Evolutionary conservation across 2,113 vertebrate genomes (phyloP).

Genomic region (Poeciliopsis prolifica): DNA sequence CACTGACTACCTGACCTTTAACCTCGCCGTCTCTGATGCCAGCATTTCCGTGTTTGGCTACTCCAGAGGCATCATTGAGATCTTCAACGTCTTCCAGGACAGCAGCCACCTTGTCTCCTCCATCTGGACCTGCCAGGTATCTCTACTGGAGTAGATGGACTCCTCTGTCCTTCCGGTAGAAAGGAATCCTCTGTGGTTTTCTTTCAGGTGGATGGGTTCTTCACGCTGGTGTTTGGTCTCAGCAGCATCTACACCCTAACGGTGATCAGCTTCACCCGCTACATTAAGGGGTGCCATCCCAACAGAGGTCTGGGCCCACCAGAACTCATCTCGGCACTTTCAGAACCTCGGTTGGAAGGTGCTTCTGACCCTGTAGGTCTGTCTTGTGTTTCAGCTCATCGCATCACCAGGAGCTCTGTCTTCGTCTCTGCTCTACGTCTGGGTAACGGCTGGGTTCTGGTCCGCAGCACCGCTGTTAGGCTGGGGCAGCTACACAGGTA

Average conservation of each 20-base stretch:
- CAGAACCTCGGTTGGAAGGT: not conserved
- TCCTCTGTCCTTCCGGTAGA: not conserved
- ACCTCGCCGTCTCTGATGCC: slow-evolving; percentile 63
- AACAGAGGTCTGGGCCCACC: slow-evolving; percentile 69
- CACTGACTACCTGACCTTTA: slow-evolving; percentile 63
- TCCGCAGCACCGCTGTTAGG: slow-evolving; percentile 83
- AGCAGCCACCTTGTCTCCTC: slow-evolving; percentile 56
- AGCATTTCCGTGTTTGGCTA: slow-evolving; percentile 70
- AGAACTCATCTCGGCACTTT: not conserved
- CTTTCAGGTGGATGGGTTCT: slow-evolving; percentile 86
- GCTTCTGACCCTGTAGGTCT: not conserved
- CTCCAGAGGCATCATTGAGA: slow-evolving; percentile 68
- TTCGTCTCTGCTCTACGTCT: slow-evolving; percentile 78
- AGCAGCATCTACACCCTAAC: slow-evolving; percentile 87
- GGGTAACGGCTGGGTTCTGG: slow-evolving; percentile 85
- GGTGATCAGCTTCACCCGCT: slow-evolving; percentile 86
- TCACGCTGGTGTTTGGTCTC: slow-evolving; percentile 85
- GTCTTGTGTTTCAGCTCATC: slow-evolving; percentile 70
- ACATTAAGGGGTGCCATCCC: slow-evolving; percentile 83
- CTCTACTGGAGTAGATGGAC: not conserved
- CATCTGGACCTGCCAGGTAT: slow-evolving; percentile 70
- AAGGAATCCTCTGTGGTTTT: not conserved
- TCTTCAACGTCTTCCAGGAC: slow-evolving; percentile 64
- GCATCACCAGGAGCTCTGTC: slow-evolving; percentile 79
- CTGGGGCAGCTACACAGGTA: slow-evolving; percentile 89